These are phyloP conservation scores for Mixornis gularis DNA, from an alignment of 2,113 vertebrate genomes.

Conservation along the genomic window DNA sequence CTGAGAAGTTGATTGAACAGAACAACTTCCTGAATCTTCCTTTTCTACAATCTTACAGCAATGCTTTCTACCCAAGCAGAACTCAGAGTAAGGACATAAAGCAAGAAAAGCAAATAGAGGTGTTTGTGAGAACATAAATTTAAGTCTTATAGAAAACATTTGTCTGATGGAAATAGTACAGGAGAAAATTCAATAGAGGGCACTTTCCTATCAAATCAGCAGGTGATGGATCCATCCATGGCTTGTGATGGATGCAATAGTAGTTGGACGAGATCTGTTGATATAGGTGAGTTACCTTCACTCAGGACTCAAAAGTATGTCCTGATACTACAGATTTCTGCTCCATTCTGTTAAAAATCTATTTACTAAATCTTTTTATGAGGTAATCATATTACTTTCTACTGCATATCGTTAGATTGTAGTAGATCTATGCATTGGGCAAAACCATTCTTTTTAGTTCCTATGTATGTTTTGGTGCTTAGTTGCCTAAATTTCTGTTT, in stretches of 20 bases:
- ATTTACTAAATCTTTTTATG: not conserved
- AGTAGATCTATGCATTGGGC: not conserved
- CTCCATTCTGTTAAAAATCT: not conserved
- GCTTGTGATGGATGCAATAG: rapidly evolving
- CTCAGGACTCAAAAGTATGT: not conserved
- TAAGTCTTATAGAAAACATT: not conserved
- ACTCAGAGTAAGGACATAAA: not conserved
- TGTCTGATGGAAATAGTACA: not conserved
- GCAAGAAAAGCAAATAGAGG: not conserved
- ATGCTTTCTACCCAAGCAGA: not conserved
- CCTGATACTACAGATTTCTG: not conserved
- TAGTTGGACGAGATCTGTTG: not conserved
- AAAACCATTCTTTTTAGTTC: not conserved
- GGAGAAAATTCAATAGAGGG: not conserved
- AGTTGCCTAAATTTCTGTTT: not conserved
- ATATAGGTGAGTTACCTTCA: not conserved
- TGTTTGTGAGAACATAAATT: not conserved
- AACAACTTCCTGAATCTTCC: not conserved
- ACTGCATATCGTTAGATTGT: not conserved
- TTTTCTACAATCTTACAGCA: not conserved
- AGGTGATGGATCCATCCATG: not conserved
- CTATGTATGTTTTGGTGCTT: not conserved
- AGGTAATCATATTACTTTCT: not conserved
- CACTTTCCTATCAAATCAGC: not conserved
- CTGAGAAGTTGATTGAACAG: not conserved